These are phyloP conservation scores for Mohoua ochrocephala DNA, from an alignment of 2,113 vertebrate genomes.

Conservation along the genomic window DNA sequence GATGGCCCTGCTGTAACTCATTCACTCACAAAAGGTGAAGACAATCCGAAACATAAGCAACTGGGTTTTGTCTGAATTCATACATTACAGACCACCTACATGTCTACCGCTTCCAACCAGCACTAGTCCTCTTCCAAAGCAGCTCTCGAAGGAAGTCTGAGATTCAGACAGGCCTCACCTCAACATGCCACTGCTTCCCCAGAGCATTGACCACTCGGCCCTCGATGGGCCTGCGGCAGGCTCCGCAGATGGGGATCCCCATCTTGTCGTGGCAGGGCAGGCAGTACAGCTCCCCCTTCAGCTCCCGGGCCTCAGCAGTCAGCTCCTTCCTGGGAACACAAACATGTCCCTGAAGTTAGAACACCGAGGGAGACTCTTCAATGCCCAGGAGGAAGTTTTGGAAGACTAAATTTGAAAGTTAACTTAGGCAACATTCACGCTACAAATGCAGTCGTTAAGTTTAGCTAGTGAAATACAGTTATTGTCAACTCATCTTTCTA, in stretches of 20 bases:
- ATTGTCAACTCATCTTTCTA: background rate
- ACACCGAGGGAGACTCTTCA: background rate
- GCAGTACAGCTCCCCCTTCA: conserved; percentile 76
- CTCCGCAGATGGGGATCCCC: conserved; percentile 78
- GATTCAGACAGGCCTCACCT: conserved; percentile 55
- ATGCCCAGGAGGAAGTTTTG: background rate
- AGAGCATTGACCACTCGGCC: conserved; percentile 75
- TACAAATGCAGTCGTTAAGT: background rate
- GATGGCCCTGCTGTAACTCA: background rate
- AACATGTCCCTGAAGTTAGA: background rate
- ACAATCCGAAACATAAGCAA: background rate
- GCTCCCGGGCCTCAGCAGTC: conserved; percentile 73
- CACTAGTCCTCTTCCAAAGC: background rate
- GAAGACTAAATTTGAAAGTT: background rate
- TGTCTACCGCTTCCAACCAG: background rate
- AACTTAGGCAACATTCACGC: background rate
- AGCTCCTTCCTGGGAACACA: conserved; percentile 74
- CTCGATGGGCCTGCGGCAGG: conserved; percentile 76
- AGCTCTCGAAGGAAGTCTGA: background rate
- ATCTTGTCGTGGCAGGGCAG: conserved; percentile 79
- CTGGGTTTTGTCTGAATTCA: background rate
- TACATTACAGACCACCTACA: background rate
- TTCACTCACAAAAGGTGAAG: background rate
- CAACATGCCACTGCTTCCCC: conserved; percentile 79
- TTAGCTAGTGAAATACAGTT: background rate